Conservation (phyloP, 37 sponge, comb jelly and placozoan species). For the Dysidea cf. avara region DNA sequence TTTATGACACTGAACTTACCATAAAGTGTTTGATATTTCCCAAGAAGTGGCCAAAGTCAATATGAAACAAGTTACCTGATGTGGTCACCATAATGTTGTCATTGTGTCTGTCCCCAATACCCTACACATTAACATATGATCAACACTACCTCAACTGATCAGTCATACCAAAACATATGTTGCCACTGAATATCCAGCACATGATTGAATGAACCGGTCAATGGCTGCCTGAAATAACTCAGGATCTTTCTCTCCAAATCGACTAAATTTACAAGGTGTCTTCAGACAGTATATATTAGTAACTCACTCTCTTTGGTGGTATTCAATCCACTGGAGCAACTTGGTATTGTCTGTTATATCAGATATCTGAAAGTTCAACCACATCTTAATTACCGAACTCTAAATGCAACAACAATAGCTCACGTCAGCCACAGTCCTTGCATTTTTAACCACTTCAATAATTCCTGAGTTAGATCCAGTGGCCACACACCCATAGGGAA, state of each 20-base stretch:
- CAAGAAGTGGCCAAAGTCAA: slow-evolving; percentile 98
- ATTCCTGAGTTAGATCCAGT: slow-evolving; percentile 84
- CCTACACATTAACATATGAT: slow-evolving; percentile 29
- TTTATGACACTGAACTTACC: slow-evolving; percentile 18
- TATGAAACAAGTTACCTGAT: slow-evolving; percentile 92
- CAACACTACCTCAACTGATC: background rate
- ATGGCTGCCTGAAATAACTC: slow-evolving; percentile 66
- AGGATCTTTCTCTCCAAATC: slow-evolving; percentile 55
- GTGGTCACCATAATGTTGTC: slow-evolving; percentile 96
- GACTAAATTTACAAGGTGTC: slow-evolving; percentile 18
- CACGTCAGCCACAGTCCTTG: slow-evolving; percentile 69
- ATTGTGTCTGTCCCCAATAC: slow-evolving; percentile 92
- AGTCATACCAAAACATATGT: slow-evolving; percentile 81
- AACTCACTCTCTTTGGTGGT: slow-evolving; percentile 64
- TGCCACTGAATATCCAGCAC: slow-evolving; percentile 92
- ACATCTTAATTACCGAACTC: background rate
- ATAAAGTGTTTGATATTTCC: slow-evolving; percentile 91
- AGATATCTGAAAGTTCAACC: slow-evolving; percentile 33
- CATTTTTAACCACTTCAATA: slow-evolving; percentile 86
- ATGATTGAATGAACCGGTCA: slow-evolving; percentile 71
- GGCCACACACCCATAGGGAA: slow-evolving; percentile 92
- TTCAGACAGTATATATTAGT: background rate
- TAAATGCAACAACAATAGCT: background rate
- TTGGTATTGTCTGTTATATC: slow-evolving; percentile 57
- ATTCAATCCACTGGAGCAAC: slow-evolving; percentile 62